Conservation (phyloP, 2,797 vertebrate genomes). For the Pseudotriccus pelzelni region DNA sequence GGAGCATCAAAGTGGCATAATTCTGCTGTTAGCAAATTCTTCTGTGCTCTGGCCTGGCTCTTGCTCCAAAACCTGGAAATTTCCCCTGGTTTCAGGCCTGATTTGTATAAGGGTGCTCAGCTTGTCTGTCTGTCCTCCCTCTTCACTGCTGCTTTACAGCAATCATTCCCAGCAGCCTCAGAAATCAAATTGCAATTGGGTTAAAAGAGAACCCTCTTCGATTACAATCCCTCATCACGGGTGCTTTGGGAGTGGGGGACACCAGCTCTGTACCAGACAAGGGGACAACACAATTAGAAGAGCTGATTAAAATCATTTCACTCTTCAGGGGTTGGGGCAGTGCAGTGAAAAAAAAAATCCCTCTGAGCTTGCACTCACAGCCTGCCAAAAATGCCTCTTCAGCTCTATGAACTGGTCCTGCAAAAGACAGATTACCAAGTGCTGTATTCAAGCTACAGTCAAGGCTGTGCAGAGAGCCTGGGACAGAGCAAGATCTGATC, state of each 20-base stretch:
- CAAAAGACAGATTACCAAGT: background rate
- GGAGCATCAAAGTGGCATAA: background rate
- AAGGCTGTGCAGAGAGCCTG: background rate
- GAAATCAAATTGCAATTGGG: background rate
- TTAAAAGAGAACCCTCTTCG: background rate
- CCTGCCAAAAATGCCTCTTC: background rate
- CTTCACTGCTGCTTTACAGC: background rate
- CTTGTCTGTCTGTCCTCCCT: background rate
- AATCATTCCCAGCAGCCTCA: background rate
- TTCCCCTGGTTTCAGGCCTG: background rate
- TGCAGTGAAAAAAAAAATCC: background rate
- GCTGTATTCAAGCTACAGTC: background rate
- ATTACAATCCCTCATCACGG: background rate
- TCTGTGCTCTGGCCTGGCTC: background rate
- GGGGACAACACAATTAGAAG: background rate
- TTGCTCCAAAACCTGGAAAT: background rate
- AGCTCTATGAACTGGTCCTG: background rate
- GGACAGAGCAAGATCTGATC: background rate
- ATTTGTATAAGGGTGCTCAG: background rate
- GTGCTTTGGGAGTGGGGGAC: background rate
- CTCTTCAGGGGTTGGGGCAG: background rate
- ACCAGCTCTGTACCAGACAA: background rate
- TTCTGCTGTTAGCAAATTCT: background rate
- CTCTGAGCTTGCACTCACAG: background rate
- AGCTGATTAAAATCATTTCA: constrained; percentile 4